These are phyloP conservation scores for Crossaster papposus DNA, from an alignment of 53 echinoderm and acorn worm species.

Conservation along the genomic window DNA sequence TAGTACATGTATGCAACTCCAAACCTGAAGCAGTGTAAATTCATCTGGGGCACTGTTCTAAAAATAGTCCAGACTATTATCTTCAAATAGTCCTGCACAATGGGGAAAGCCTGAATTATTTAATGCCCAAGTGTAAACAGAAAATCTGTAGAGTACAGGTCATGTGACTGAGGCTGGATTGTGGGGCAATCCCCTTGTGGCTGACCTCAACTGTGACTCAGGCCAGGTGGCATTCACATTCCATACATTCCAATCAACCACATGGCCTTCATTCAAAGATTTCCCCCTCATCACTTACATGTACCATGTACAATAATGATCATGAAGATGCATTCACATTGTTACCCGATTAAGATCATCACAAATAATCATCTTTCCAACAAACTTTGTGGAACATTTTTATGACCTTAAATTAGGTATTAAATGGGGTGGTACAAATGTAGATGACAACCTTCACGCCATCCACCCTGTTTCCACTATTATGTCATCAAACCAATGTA, in stretches of 20 bases:
- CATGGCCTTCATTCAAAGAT: constrained; percentile 67
- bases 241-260: constrained; percentile 63
- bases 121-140: constrained; percentile 63
- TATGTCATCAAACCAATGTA: too few species aligned
- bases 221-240: constrained; percentile 64
- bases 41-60: constrained; percentile 71
- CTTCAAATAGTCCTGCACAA: constrained; percentile 62
- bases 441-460: too few species aligned
- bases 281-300: constrained; percentile 25
- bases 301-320: neutral
- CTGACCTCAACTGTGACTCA: constrained; percentile 60
- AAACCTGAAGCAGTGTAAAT: constrained; percentile 50
- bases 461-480: too few species aligned
- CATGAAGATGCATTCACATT: neutral
- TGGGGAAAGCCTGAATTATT: constrained; percentile 71
- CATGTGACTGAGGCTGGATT: constrained; percentile 48
- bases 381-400: too few species aligned
- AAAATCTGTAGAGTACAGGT: constrained; percentile 45
- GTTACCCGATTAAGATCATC: too few species aligned
- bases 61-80: constrained; percentile 65
- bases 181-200: constrained; percentile 60
- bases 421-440: too few species aligned
- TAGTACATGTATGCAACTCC: constrained; percentile 54
- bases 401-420: too few species aligned
- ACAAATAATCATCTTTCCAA: too few species aligned